Base-by-base conservation (phyloP, 2,113 vertebrate species). In the Lota lota region DNA sequence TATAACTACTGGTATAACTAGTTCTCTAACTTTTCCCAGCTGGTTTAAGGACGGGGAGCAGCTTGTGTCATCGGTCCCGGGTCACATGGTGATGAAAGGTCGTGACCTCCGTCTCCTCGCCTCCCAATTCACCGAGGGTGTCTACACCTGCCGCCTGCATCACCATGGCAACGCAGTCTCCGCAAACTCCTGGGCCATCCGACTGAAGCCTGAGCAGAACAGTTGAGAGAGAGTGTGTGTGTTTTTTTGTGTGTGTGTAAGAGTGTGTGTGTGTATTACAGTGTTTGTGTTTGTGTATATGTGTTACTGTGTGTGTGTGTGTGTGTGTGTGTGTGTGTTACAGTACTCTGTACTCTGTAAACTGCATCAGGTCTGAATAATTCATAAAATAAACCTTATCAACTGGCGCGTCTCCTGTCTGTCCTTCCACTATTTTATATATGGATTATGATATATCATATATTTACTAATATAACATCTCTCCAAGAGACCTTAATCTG, bases 41-140 rank as follows among this genome's bases (percentile, higher is more conserved):
- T 95, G 94, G 94, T 94, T 89, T 56, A 95, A 94, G 68, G 93
- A 95, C 0, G 91, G 93, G 0, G 91, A 92, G 73, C 91, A 87
- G 70, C 86, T 94, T 53, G 51, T 90, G 0, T 66, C 70, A 7
- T 93, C 93, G 1, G 69, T 93, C 36, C 91, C 91, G 0, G 92
- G 93, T 2, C 87, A 93, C 67, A 88, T 92, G 11, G 61, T 88
- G 19, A 81, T 94, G 78, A 93, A 93, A 73, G 84, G 83, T 73
- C 73, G 85, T 7, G 89, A 90, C 65, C 85, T 95, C 4, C 88
- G 90, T 6, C 83, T 95, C 0, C 67, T 93, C 0, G 93, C 92
- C 61, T 93, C 93, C 1, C 88, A 92, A 77, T 90, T 90, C 66
- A 93, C 92, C 0, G 91, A 93, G 73, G 94, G 94, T 14, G 86